Base-by-base conservation (phyloP, 1,140 invertebrate genomes). In the Anastrepha ludens region DNA sequence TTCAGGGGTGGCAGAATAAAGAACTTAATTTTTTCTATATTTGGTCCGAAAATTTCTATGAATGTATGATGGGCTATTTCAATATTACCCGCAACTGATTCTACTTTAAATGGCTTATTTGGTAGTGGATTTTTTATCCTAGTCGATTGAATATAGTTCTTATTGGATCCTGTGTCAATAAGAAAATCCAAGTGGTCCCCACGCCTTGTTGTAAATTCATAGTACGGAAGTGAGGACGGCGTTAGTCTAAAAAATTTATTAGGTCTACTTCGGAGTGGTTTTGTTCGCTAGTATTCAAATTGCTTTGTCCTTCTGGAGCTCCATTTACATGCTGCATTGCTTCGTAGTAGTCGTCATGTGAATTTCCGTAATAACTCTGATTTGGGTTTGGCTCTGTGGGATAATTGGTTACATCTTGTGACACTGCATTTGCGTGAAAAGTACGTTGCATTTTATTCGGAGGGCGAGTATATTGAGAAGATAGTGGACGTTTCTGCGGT, bases 181-280 rank as follows among this genome's bases (percentile, higher is more conserved):
- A 87, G 74, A 55, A 89, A 81, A 65, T 88, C 87, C 17, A 89
- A 29, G 5, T 29, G 64, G 39, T 85, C 60, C 9, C 87, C 87
- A 64, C 70, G 58, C 60, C 59, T 87, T 70, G 81, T 65, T 4
- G 5, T 70, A 29, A 39, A 64, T 44, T 88, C 62, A 11, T 88
- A 47, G 50, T 88, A 89, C 1, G 89, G 89, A 9, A 89, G 50
- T 15, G 89, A 89, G 58, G 88, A 89, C 44, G 39, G 29, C 9
- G 29, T 87, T 87, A 88, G 8, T 85, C 89, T 89, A 89, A 89
- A 88, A 89, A 89, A 74, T 74, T 39, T 9, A 74, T 62, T 13
- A 62, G 60, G 60, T 15, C n/a, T 9, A 17, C 4, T 62, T 62
- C 60, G 15, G 60, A 5, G 8, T 62, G 13, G 13, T 62, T n/a